Conservation (phyloP, 2,888 invertebrate species). For the Steinernema carpocapsae region DNA sequence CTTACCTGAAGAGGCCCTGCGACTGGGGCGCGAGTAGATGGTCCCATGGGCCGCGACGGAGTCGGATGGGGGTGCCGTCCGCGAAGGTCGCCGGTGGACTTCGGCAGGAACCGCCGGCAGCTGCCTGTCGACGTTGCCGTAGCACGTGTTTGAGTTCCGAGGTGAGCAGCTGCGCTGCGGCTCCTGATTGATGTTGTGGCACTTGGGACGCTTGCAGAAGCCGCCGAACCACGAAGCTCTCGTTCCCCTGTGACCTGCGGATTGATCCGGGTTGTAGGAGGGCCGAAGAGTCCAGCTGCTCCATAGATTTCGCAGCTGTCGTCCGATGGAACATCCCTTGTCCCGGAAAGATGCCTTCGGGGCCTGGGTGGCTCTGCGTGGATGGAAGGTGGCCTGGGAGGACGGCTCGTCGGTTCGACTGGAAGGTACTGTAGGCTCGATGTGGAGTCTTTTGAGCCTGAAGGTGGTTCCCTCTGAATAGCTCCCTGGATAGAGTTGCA, state of each 20-base stretch:
- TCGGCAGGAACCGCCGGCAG: conserved; percentile 10
- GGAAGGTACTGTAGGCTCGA: conserved; percentile 25
- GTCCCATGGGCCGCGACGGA: background rate
- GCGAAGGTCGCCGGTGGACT: background rate
- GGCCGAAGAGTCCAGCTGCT: conserved; percentile 17
- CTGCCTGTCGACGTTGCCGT: conserved; percentile 24
- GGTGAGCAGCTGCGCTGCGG: background rate
- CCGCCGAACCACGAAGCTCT: conserved; percentile 7
- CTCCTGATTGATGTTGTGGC: conserved; percentile 18
- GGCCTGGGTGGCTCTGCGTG: background rate
- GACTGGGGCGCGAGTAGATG: conserved; percentile 1
- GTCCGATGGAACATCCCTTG: conserved; percentile 31
- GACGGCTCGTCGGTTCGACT: background rate
- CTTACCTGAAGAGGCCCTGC: too few species aligned
- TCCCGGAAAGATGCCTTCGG: background rate
- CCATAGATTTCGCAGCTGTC: conserved; percentile 27
- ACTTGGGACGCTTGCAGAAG: conserved; percentile 4
- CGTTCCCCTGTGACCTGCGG: background rate
- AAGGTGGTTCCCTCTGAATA: too few species aligned
- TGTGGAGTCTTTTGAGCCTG: background rate
- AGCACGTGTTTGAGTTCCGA: conserved; percentile 28
- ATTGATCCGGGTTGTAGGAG: background rate
- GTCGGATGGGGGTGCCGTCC: background rate
- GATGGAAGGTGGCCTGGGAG: too few species aligned
- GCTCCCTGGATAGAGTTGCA: background rate